Evolutionary conservation across 2,888 invertebrate species (phyloP), one percentile per base, ranked within the genome.

Genomic region (Poecilus cupreus): DNA sequence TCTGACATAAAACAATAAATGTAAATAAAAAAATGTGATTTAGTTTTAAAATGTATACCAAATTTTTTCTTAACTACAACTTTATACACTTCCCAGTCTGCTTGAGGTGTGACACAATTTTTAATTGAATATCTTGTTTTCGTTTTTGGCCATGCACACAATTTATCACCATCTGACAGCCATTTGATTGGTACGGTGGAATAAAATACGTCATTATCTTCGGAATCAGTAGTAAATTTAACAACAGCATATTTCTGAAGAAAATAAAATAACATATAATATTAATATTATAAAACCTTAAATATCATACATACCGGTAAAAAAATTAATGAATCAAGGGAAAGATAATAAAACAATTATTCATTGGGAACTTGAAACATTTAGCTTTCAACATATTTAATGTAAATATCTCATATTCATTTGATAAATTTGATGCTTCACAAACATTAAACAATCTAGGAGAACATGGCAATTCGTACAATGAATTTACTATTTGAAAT

Each of bases 321-420:
- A 11, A 13, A 60, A 32, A 8, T 26, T 3, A 13, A 32, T 26
- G 24, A n/a, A 26, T 4, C 4, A 60, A 16, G n/a, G 60, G 24
- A 60, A 60, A 24, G n/a, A 60, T 60, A 1, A 60, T 60, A 32
- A 13, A 60, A 13, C 13, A 26, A 16, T 60, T 60, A 57, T 57
- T 13, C 16, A n/a, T 13, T 4, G 24, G 32, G 16, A 26, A 60
- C 16, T 60, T 60, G 11, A 60, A 11, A 60, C 60, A 60, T 60
- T 60, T 60, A 60, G 60, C 32, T 60, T 60, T 32, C 24, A 60
- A 60, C 26, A 26, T 60, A 32, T 60, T n/a, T 16, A 26, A 60
- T 60, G n/a, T 3, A 60, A 60, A n/a, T 26, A 24, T 60, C n/a
- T 24, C 26, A 8, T n/a, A 26, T 60, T 24, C 16, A n/a, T 2